A percentile compares a stretch with the other conserved stretches of the same genome.
Evolutionary conservation across 2,113 vertebrate genomes (phyloP).

Genomic region (Hyaena hyaena): DNA sequence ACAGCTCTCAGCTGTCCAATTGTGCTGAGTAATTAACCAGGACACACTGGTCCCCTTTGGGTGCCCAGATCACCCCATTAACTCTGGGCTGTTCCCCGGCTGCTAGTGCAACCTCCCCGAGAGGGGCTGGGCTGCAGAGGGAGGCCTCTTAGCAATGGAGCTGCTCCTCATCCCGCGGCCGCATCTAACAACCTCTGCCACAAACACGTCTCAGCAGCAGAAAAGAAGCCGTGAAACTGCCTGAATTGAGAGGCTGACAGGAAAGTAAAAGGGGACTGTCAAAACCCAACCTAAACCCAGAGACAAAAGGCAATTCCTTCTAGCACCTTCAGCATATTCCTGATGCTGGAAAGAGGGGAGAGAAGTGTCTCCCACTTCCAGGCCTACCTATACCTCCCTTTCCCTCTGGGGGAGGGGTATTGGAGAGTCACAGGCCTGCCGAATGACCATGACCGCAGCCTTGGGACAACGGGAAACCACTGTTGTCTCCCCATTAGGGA

Average conservation of each 20-base stretch:
- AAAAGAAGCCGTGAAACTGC: slow-evolving; percentile 57
- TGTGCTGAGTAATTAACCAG: slow-evolving; percentile 6
- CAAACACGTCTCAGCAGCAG: background rate
- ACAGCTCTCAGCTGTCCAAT: background rate
- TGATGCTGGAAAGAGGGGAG: background rate
- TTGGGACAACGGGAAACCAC: background rate
- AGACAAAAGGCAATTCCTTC: slow-evolving; percentile 7
- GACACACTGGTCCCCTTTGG: background rate
- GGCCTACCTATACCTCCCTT: background rate
- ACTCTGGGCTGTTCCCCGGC: background rate
- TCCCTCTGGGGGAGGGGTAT: accelerated
- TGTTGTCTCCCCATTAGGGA: background rate
- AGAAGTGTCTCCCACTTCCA: background rate
- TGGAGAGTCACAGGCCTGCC: no score
- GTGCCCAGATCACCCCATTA: background rate
- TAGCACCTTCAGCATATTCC: accelerated
- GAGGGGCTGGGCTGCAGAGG: background rate
- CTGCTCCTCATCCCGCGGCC: background rate
- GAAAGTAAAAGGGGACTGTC: slow-evolving; percentile 40
- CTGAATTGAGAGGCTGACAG: slow-evolving; percentile 15
- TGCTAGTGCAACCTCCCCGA: background rate
- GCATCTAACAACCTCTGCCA: background rate
- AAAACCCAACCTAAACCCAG: background rate
- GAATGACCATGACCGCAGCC: accelerated
- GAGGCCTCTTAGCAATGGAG: background rate